Evolutionary conservation across 2,888 invertebrate genomes (phyloP), one percentile per base, ranked within the genome.

Genomic region (Lordiphosa andalusiaca): DNA sequence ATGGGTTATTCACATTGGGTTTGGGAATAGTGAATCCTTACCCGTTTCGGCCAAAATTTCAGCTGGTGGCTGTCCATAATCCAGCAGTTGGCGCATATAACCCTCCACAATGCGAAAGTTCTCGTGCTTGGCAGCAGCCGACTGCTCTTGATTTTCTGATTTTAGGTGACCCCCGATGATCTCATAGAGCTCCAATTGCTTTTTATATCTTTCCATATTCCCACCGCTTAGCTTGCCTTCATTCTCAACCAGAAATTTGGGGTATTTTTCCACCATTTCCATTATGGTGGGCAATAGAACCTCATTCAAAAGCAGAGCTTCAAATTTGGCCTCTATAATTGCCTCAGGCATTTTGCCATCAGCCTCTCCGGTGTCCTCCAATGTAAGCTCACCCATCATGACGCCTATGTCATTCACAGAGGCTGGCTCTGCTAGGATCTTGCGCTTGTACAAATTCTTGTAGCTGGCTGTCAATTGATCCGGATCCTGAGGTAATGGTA

Each of bases 81-180:
- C 94, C 90, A 97, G 97, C 92, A 97, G 93, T 91, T 95, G 94
- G 84, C 97, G 95, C 97, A 98, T 97, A 9, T 96, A 91, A 6
- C 92, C 92, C 44, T 97, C 90, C 0, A 97, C 94, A 47, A 91
- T 91, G 52, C 95, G 94, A 87, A 97, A 97, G 68, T 96, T 91
- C 74, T 92, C 92, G 66, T 93, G 92, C 87, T 96, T 96, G 0
- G 93, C 91, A n/a, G 94, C 93, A 0, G 94, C 92, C 0, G 93
- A 90, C 77, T 97, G 97, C 0, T 92, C 90, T 3, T 93, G 93
- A 54, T 91, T 91, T 82, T 98, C 97, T 0, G 91, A 91, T 76
- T 97, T 96, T 71, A 97, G 91, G 82, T 96, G 95, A 0, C 88
- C 89, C 80, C 96, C 95, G 3, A 98, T 95, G 73, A 93, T 90